Conservation (phyloP, 2,888 invertebrate species). For the Hirtodrosophila confusa region DNA sequence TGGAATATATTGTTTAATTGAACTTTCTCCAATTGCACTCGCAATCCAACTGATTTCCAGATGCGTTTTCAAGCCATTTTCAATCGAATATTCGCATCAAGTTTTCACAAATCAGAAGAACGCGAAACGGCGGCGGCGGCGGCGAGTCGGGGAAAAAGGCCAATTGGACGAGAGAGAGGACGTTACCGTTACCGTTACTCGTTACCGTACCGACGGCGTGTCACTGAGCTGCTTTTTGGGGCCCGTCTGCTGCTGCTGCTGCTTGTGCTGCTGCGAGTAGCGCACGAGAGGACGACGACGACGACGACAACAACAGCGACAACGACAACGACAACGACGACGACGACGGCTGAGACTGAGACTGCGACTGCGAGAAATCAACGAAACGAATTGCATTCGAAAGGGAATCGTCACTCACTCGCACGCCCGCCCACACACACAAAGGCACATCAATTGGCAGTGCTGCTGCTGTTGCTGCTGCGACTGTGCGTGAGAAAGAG, state of each 20-base stretch:
- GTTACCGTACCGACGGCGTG: slow-evolving; percentile 81
- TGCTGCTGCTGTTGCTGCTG: too few species aligned
- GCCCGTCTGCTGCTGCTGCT: slow-evolving; percentile 20
- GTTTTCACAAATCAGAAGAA: slow-evolving; percentile 49
- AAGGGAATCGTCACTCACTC: slow-evolving; percentile 76
- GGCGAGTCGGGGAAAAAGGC: slow-evolving; percentile 4
- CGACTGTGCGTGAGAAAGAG: slow-evolving; percentile 29
- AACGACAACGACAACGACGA: slow-evolving; percentile 28
- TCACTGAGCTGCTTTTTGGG: slow-evolving; percentile 75
- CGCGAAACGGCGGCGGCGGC: slow-evolving; percentile 17
- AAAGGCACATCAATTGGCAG: slow-evolving; percentile 49
- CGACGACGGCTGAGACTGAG: slow-evolving; percentile 27
- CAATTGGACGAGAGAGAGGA: slow-evolving; percentile 48
- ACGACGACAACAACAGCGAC: slow-evolving; percentile 24
- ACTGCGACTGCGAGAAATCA: slow-evolving; percentile 74
- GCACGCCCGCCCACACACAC: slow-evolving; percentile 48
- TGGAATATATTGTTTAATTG: slow-evolving; percentile 22
- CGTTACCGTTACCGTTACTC: slow-evolving; percentile 41
- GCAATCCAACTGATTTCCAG: slow-evolving; percentile 36
- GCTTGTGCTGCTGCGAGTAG: slow-evolving; percentile 22
- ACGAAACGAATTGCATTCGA: slow-evolving; percentile 79
- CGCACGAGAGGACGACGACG: slow-evolving; percentile 47
- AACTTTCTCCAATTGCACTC: slow-evolving; percentile 38
- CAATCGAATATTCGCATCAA: slow-evolving; percentile 30
- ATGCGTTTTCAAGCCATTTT: slow-evolving; percentile 36